These are phyloP conservation scores for Hemithea aestivaria DNA, from an alignment of 2,888 invertebrate genomes.

Conservation along the genomic window DNA sequence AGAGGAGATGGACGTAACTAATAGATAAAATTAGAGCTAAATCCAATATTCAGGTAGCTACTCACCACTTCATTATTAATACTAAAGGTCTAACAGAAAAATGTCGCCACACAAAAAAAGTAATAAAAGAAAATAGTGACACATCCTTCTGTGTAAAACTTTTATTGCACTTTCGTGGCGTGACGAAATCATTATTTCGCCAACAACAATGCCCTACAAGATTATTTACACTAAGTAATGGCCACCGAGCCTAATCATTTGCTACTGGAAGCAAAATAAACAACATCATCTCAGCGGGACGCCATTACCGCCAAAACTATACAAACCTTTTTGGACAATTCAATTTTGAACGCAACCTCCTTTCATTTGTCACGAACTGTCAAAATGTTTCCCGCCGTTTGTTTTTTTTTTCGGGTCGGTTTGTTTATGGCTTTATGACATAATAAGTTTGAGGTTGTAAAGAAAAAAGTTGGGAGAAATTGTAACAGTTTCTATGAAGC, in stretches of 20 bases:
- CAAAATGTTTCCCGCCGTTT: conserved; percentile 62
- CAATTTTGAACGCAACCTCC: conserved; percentile 57
- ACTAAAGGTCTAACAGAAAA: too few species aligned
- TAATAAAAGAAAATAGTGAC: too few species aligned
- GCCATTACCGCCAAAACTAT: conserved; percentile 43
- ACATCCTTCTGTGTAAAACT: conserved; percentile 11
- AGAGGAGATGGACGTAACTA: too few species aligned
- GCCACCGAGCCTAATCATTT: conserved; percentile 72
- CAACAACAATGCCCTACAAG: conserved; percentile 42
- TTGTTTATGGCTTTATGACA: conserved; percentile 17
- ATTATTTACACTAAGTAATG: conserved; percentile 69
- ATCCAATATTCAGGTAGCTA: too few species aligned
- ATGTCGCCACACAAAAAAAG: too few species aligned
- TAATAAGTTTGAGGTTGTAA: conserved; percentile 32
- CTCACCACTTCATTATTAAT: too few species aligned
- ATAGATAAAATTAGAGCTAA: too few species aligned
- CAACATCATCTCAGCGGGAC: conserved; percentile 57
- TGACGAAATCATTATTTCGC: conserved; percentile 45
- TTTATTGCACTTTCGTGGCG: conserved; percentile 25
- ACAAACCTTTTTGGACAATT: conserved; percentile 66
- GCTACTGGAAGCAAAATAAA: conserved; percentile 67
- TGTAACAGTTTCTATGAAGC: conserved; percentile 60
- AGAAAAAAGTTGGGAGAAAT: conserved; percentile 48
- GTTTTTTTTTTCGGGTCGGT: conserved; percentile 33
- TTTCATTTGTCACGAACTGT: conserved; percentile 43